phyloP scores from a whole-genome alignment of 2,113 vertebrate genomes.

The Electrona antarctica region DNA sequence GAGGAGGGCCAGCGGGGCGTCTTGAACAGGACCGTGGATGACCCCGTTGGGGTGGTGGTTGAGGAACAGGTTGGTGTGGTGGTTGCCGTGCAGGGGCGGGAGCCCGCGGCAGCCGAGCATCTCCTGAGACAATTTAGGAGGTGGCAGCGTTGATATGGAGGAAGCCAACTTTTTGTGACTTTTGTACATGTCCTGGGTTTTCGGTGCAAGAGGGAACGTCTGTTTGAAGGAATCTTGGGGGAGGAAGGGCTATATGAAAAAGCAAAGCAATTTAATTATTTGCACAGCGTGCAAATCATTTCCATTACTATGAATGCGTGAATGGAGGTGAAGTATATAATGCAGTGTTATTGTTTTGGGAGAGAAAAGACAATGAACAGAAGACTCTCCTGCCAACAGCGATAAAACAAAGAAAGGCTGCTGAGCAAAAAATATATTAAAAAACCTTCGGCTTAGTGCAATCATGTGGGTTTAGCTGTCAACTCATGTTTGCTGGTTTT shows the following conservation, averaged over 20 bases:
- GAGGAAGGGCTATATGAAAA: slow-evolving; percentile 62
- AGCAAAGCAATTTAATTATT: slow-evolving; percentile 49
- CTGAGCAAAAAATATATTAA: slow-evolving; percentile 50
- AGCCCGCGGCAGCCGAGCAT: slow-evolving; percentile 80
- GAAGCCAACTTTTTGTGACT: slow-evolving; percentile 81
- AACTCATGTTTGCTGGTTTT: slow-evolving; percentile 55
- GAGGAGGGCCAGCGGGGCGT: slow-evolving; percentile 91
- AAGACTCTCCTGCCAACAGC: slow-evolving; percentile 45
- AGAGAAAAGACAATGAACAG: slow-evolving; percentile 55
- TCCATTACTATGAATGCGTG: slow-evolving; percentile 50
- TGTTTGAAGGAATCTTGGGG: slow-evolving; percentile 86
- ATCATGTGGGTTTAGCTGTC: slow-evolving; percentile 52
- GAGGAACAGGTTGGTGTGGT: slow-evolving; percentile 88
- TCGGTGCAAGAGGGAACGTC: slow-evolving; percentile 81
- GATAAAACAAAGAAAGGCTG: slow-evolving; percentile 28
- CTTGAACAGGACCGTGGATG: slow-evolving; percentile 86
- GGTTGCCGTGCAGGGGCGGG: slow-evolving; percentile 79
- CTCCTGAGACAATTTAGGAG: slow-evolving; percentile 75
- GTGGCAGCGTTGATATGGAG: slow-evolving; percentile 61
- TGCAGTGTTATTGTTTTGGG: slow-evolving; percentile 23
- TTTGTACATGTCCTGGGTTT: slow-evolving; percentile 83
- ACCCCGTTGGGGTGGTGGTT: slow-evolving; percentile 84
- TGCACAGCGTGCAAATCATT: slow-evolving; percentile 64
- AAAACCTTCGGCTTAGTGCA: slow-evolving; percentile 54
- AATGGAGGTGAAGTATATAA: slow-evolving; percentile 53